phyloP scores from a whole-genome alignment of 2,113 vertebrate genomes.

The Entelurus aequoreus region DNA sequence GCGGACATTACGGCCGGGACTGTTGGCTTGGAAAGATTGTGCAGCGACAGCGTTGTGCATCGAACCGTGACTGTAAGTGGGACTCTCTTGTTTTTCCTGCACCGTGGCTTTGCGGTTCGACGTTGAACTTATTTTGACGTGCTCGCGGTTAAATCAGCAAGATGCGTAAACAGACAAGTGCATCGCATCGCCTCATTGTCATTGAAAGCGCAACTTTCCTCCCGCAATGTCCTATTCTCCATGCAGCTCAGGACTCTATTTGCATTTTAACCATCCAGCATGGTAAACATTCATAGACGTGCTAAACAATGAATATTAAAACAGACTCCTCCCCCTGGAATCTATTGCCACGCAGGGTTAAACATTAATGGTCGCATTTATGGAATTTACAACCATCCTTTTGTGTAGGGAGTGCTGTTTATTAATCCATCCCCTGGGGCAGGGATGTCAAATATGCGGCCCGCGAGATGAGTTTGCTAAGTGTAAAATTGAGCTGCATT shows the following conservation, averaged over 20 bases:
- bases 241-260: not conserved
- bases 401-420: too few species aligned
- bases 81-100: conserved; percentile 71
- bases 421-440: not conserved
- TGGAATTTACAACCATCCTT: conserved; percentile 26
- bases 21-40: conserved; percentile 25
- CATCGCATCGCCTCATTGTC: conserved; percentile 14
- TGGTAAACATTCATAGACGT: conserved; percentile 13
- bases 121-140: conserved; percentile 45
- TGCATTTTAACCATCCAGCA: conserved; percentile 18
- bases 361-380: conserved; percentile 29
- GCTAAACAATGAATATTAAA: conserved; percentile 34
- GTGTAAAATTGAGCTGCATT: too few species aligned
- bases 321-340: conserved; percentile 16
- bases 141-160: not conserved
- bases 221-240: not conserved
- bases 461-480: too few species aligned
- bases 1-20: conserved; percentile 39
- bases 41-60: conserved; percentile 12
- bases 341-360: conserved; percentile 35
- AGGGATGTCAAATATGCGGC: too few species aligned
- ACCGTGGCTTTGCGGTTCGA: conserved; percentile 41
- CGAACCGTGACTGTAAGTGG: conserved; percentile 69
- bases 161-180: conserved; percentile 20
- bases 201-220: conserved; percentile 14